Conservation (phyloP, 2,113 vertebrate species). For the Herpailurus yagouaroundi region DNA sequence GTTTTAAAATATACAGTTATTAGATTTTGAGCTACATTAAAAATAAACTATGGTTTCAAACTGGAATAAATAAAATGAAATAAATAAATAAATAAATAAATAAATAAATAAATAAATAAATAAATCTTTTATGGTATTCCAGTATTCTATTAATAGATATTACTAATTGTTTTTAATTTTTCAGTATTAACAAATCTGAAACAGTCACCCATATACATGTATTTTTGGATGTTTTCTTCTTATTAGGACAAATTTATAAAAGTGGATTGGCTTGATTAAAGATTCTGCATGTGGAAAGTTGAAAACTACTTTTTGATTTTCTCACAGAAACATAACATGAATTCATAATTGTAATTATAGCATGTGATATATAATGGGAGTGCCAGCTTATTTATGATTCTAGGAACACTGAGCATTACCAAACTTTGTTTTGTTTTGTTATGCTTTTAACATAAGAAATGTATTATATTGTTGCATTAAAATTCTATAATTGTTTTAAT, state of each 20-base stretch:
- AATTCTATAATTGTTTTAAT: not conserved
- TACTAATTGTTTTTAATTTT: not conserved
- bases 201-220: not conserved
- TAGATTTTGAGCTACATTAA: constrained; percentile 80
- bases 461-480: not conserved
- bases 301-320: not conserved
- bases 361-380: not conserved
- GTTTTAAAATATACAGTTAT: constrained; percentile 83
- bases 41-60: constrained; percentile 86
- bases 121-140: not conserved
- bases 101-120: too few relatives aligned
- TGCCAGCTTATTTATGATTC: not conserved
- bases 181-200: not conserved
- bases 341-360: not conserved
- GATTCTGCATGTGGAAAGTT: not conserved
- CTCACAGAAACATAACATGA: not conserved
- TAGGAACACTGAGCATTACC: not conserved
- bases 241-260: not conserved
- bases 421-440: not conserved
- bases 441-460: not conserved
- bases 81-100: too few relatives aligned
- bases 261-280: not conserved
- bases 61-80: not conserved
- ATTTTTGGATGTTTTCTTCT: not conserved
- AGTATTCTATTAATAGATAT: not conserved